Evolutionary conservation across 2,113 vertebrate genomes (phyloP).

Genomic region (Oryzias curvinotus): DNA sequence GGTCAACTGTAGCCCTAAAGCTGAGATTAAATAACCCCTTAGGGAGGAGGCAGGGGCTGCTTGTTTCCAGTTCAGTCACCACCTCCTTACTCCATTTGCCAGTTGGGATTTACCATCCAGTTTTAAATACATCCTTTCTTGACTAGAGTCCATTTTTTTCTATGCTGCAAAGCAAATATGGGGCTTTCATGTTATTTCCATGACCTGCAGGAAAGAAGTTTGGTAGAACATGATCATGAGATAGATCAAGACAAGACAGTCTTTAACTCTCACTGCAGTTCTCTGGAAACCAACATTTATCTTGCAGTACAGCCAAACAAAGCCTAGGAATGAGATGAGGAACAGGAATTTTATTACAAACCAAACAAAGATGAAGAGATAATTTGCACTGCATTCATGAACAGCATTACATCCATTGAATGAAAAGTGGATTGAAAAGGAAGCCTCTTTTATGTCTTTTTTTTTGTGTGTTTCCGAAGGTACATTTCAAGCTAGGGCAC

Average conservation of each 20-base stretch:
- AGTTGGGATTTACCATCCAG: constrained; percentile 29
- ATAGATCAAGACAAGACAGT: constrained; percentile 7
- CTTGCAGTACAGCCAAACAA: background rate
- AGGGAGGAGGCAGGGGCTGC: constrained; percentile 37
- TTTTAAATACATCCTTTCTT: constrained; percentile 24
- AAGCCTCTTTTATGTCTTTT: too few relatives aligned
- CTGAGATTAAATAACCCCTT: constrained; percentile 76
- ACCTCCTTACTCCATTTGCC: background rate
- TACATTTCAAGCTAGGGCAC: too few relatives aligned
- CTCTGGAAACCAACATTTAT: constrained; percentile 7
- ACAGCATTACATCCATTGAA: too few relatives aligned
- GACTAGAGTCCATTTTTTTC: constrained; percentile 28
- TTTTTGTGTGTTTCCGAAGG: too few relatives aligned
- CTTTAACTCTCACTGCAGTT: constrained; percentile 4
- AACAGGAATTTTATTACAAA: background rate
- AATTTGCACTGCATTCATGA: background rate
- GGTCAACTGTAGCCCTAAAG: constrained; percentile 66
- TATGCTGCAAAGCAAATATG: constrained; percentile 9
- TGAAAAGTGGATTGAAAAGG: too few relatives aligned
- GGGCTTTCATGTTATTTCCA: background rate
- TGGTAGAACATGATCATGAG: background rate
- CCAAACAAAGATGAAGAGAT: background rate
- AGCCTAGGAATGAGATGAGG: background rate
- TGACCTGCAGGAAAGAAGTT: constrained; percentile 11
- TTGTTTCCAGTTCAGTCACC: constrained; percentile 27